These are phyloP conservation scores for Gopherus flavomarginatus DNA, from an alignment of 2,113 vertebrate species.

Conservation along the genomic window DNA sequence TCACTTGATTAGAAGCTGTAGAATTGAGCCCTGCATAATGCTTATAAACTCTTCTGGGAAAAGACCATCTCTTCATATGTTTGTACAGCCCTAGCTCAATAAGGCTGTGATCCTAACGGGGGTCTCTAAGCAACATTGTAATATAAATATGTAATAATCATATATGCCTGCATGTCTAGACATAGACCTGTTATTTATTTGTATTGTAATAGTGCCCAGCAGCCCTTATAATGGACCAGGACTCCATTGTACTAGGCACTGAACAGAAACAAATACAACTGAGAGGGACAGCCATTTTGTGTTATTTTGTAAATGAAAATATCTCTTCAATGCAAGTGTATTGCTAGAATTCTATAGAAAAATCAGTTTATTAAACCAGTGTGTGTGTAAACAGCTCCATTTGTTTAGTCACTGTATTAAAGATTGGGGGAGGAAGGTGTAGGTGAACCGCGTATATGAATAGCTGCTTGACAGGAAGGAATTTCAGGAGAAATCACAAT, in stretches of 20 bases:
- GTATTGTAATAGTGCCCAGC: neutral
- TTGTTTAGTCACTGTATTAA: fast-evolving
- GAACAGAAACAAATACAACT: neutral
- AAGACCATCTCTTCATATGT: too few species aligned
- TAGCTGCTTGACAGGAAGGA: neutral
- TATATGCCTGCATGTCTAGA: neutral
- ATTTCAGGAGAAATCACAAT: neutral
- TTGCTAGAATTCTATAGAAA: neutral
- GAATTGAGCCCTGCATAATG: neutral
- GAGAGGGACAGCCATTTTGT: fast-evolving
- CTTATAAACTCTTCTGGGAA: neutral
- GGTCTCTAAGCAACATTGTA: neutral
- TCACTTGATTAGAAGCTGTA: neutral
- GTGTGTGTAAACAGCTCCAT: neutral
- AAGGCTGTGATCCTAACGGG: neutral
- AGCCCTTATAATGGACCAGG: neutral
- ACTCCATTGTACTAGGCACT: fast-evolving
- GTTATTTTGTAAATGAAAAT: neutral
- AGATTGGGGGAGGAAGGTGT: neutral
- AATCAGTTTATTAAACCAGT: fast-evolving
- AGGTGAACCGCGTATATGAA: neutral
- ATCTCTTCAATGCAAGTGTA: neutral
- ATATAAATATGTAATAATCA: neutral
- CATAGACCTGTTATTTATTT: neutral
- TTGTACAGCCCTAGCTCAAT: neutral